phyloP scores from a whole-genome alignment of 1,140 invertebrate genomes.

The Eubasilissa regina region DNA sequence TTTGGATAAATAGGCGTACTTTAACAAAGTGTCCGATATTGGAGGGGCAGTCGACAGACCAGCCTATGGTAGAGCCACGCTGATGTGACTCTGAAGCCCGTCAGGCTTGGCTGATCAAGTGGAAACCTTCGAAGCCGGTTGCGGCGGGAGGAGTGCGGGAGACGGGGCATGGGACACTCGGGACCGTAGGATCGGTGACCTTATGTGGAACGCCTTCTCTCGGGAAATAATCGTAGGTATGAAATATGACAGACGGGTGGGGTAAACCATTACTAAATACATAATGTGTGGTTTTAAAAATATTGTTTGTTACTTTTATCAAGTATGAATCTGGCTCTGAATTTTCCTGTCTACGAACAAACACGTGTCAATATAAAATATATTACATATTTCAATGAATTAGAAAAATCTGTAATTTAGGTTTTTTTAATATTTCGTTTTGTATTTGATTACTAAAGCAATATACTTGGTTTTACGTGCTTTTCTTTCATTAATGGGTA shows the following conservation, averaged over 20 bases:
- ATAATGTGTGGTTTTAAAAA: too few relatives aligned
- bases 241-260: background rate
- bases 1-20: background rate
- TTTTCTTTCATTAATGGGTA: too few relatives aligned
- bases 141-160: background rate
- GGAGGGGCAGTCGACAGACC: slow-evolving; percentile 34
- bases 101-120: slow-evolving; percentile 51
- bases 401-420: too few relatives aligned
- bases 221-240: slow-evolving; percentile 21
- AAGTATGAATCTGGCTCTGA: too few relatives aligned
- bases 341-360: too few relatives aligned
- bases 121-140: slow-evolving; percentile 42
- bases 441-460: too few relatives aligned
- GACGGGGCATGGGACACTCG: slow-evolving; percentile 15
- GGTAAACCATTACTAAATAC: too few relatives aligned
- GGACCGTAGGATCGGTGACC: slow-evolving; percentile 9
- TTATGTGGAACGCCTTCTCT: slow-evolving; percentile 20
- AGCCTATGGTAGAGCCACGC: slow-evolving; percentile 43
- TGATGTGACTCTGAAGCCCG: slow-evolving; percentile 49
- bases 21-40: background rate
- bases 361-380: too few relatives aligned
- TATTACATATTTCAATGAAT: too few relatives aligned
- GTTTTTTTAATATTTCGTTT: too few relatives aligned
- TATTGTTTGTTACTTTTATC: too few relatives aligned
- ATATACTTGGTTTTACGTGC: too few relatives aligned